Base-by-base conservation (phyloP, 2,113 vertebrate species). In the Dendrocopos noguchii region DNA sequence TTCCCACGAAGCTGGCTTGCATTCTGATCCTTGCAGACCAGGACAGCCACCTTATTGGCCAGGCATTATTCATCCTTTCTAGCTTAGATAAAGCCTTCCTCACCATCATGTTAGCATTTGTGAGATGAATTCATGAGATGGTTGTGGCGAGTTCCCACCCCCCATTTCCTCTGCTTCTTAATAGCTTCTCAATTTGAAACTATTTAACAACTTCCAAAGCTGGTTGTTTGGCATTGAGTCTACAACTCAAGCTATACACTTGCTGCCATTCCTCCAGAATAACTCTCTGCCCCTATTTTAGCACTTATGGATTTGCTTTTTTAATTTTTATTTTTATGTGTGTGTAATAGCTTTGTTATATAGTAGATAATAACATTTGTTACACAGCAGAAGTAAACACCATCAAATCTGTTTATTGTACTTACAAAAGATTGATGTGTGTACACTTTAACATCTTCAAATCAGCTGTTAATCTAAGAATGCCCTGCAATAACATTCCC, bases 401-500 rank as follows among this genome's bases (percentile, higher is more conserved):
- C 95, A 93, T 94, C 93, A 95, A 95, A 86, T 88, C 77, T 88
- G 80, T 60, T 72, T 91, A 84, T 92, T 90, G 85, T 96, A 86
- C 72, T 95, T 95, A 88, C 73, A 86, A 91, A 84, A 86, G 82
- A 93, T 70, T 66, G 94, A 87, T 96, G 76, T 90, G 87, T 93
- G 90, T 92, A 65, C 94, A 94, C 57, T 84, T 83, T 94, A 81
- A 93, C 80, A 79, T 85, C 60, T 96, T n/a, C n/a, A n/a, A n/a
- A n/a, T n/a, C n/a, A 90, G 87, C 67, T 95, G 95, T 96, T 87
- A 86, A 92, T 96, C 92, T 91, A 85, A 74, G 79, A 92, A 73
- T 86, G 84, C 66, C 82, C 87, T 88, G 77, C 74, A 95, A 95
- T 91, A 94, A 72, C 31, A 31, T 88, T 86, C 36, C 76, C 80